phyloP scores from a whole-genome alignment of 2,888 invertebrate genomes.

The Stenolophus ochropezus region DNA sequence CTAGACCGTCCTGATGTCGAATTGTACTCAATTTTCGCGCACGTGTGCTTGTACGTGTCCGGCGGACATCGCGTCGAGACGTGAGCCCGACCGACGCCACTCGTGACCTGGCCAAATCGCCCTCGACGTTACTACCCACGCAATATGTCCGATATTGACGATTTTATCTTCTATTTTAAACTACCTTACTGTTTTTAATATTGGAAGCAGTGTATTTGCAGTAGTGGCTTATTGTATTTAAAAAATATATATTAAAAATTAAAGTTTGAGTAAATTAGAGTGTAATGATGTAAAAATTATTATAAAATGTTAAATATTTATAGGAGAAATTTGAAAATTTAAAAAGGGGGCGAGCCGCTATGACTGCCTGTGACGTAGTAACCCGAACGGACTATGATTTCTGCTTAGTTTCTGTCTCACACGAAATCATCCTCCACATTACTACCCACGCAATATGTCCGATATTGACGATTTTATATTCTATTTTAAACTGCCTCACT shows the following conservation, averaged over 20 bases:
- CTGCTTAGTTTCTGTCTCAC: no score
- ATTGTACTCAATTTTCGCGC: conserved; percentile 59
- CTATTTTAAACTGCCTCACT: not conserved
- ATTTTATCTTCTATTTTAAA: not conserved
- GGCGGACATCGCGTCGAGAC: conserved; percentile 43
- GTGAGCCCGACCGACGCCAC: conserved; percentile 8
- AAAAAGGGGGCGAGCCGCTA: no score
- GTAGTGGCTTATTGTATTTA: no score
- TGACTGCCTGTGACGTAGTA: no score
- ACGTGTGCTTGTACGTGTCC: conserved; percentile 55
- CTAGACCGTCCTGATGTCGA: conserved; percentile 53
- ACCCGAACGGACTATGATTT: no score
- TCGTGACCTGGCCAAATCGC: not conserved
- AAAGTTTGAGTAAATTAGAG: no score
- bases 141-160: not conserved
- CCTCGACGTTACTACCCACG: not conserved
- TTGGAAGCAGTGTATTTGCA: no score
- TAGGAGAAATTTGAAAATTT: no score
- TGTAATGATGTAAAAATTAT: no score
- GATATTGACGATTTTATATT: not conserved
- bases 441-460: not conserved
- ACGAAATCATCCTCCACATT: not conserved
- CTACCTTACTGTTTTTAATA: no score
- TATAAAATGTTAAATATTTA: no score
- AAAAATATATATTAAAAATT: no score